phyloP scores from a whole-genome alignment of 1,140 invertebrate genomes.

The Zaprionus camerounensis region DNA sequence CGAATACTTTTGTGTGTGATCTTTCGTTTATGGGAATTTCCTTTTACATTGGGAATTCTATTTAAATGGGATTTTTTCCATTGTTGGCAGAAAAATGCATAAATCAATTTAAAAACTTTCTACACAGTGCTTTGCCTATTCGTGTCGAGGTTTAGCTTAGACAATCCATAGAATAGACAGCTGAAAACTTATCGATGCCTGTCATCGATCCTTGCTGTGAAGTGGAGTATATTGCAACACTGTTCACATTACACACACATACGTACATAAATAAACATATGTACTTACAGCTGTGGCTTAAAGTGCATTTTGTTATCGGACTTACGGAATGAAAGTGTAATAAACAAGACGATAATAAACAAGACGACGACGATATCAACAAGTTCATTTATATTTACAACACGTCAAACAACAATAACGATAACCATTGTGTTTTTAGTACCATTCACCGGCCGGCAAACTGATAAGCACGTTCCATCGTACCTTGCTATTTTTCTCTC shows the following conservation, averaged over 20 bases:
- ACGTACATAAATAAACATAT: neutral
- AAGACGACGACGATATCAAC: slow-evolving; percentile 43
- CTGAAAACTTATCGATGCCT: slow-evolving; percentile 12
- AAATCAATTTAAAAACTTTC: slow-evolving; percentile 16
- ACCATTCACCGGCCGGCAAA: slow-evolving; percentile 67
- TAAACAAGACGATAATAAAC: slow-evolving; percentile 43
- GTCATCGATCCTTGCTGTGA: slow-evolving; percentile 29
- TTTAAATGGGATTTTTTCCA: slow-evolving; percentile 18
- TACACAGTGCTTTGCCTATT: neutral
- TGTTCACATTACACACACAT: slow-evolving; percentile 5
- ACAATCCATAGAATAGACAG: slow-evolving; percentile 17
- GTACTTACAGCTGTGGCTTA: slow-evolving; percentile 7
- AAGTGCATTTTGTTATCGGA: slow-evolving; percentile 27
- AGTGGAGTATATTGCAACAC: slow-evolving; percentile 13
- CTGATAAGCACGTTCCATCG: slow-evolving; percentile 63
- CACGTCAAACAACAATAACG: slow-evolving; percentile 46
- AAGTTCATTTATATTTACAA: slow-evolving; percentile 51
- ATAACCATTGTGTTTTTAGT: slow-evolving; percentile 41
- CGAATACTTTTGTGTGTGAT: slow-evolving; percentile 18
- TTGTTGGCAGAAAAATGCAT: slow-evolving; percentile 12
- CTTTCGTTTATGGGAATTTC: slow-evolving; percentile 42
- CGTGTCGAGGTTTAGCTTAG: slow-evolving; percentile 1
- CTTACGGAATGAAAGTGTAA: slow-evolving; percentile 20
- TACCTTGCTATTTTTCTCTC: neutral
- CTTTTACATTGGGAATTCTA: slow-evolving; percentile 32